Evolutionary conservation across 2,113 vertebrate genomes (phyloP), one percentile per base, ranked within the genome.

Genomic region (Apistogramma diplotaenia): DNA sequence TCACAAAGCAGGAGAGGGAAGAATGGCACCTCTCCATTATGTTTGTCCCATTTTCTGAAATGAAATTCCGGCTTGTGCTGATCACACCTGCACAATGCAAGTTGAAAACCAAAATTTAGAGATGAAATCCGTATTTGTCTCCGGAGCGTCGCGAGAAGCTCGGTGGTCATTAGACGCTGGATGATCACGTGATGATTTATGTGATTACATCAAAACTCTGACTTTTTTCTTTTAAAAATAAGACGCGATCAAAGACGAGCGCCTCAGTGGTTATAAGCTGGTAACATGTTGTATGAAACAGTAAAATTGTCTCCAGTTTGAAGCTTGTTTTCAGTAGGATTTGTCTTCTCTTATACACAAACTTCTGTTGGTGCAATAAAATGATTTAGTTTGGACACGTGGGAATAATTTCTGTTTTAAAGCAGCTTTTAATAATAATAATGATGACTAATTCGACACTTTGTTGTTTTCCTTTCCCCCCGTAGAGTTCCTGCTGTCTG

Each of bases 401-500:
- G 23, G 9, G 15, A 70, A 49, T 40, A 67, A 49, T 0, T 46
- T 46, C 13, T 2, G 15, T 43, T 43, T 43, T 15, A 43, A 15
- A 13, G 2, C 46, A 67, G 23, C 49, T 46, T 67, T 40, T n/a
- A n/a, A n/a, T n/a, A n/a, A n/a, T n/a, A 49, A 49, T 49, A 49
- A 29, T n/a, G 49, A 29, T 70, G 25, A 49, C 40, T 49, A 70
- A 70, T 29, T 29, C 0, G 0, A 49, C 0, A 29, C 19, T 54
- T 53, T 73, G 29, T 57, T 40, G 31, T 27, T 27, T 9, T 56
- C 46, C 12, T 15, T n/a, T 23, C 12, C 46, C 56, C 16, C 2
- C 10, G 61, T 60, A 92, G 91, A 84, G 12, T 61, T 82, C 72
- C 77, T 77, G 71, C 31, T 31, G 56, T 23, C 58, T 79, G 18